These are phyloP conservation scores for Gymnogyps californianus DNA, from an alignment of 2,113 vertebrate species.

Conservation along the genomic window DNA sequence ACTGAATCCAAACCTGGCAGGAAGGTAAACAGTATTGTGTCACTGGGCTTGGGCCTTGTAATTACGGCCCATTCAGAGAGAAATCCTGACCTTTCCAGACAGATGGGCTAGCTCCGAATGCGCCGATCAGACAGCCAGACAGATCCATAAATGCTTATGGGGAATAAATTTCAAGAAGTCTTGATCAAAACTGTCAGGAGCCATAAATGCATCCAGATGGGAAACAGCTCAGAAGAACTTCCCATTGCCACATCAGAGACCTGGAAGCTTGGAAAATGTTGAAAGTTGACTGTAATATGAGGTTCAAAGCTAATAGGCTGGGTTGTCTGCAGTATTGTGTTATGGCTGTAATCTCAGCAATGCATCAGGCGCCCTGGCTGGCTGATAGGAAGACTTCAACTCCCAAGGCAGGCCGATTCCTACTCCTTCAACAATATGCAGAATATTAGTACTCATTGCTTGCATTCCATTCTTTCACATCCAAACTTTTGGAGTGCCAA, in stretches of 20 bases:
- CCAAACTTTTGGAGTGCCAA: neutral
- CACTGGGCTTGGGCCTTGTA: neutral
- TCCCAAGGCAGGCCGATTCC: neutral
- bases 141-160: neutral
- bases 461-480: neutral
- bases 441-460: neutral
- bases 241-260: conserved; percentile 18
- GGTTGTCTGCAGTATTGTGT: neutral
- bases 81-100: neutral
- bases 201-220: conserved; percentile 4
- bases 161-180: neutral
- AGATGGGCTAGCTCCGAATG: neutral
- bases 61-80: neutral
- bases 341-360: neutral
- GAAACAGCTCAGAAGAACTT: conserved; percentile 4
- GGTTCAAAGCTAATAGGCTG: conserved; percentile 15
- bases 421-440: neutral
- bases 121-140: neutral
- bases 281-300: conserved; percentile 45
- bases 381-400: neutral
- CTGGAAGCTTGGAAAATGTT: conserved; percentile 47
- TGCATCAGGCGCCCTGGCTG: neutral
- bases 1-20: neutral
- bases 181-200: conserved; percentile 18
- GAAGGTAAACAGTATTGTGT: neutral